These are phyloP conservation scores for Thryonomys swinderianus DNA, from an alignment of 2,113 vertebrate species.

Conservation along the genomic window DNA sequence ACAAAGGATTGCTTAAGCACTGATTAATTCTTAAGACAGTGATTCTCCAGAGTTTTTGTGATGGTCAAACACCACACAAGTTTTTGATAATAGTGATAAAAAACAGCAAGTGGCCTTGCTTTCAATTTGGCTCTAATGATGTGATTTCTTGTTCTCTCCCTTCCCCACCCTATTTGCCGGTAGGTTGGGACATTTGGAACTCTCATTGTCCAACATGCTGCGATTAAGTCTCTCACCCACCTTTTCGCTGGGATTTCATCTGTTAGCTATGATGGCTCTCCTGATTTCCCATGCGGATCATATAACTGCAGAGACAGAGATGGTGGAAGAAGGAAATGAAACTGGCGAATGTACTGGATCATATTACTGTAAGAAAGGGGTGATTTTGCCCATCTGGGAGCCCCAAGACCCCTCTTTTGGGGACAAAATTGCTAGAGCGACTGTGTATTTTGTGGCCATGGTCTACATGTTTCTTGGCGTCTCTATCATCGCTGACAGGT, in stretches of 20 bases:
- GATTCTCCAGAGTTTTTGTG: not conserved
- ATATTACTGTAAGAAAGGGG: conserved; percentile 92
- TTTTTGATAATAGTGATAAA: not conserved
- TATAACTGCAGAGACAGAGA: conserved; percentile 73
- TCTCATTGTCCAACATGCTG: conserved; percentile 84
- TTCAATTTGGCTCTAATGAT: conserved; percentile 60
- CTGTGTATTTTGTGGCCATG: conserved; percentile 95
- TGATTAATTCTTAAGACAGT: not conserved
- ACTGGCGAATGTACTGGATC: conserved; percentile 87
- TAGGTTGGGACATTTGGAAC: conserved; percentile 77
- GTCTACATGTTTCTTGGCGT: conserved; percentile 98
- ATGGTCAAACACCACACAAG: not conserved
- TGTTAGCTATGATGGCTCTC: conserved; percentile 85
- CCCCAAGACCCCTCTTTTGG: conserved; percentile 92
- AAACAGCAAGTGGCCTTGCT: not conserved
- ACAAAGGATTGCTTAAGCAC: conserved; percentile 24
- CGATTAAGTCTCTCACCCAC: conserved; percentile 60
- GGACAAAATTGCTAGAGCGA: conserved; percentile 96
- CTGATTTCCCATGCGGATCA: conserved; percentile 81
- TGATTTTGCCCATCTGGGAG: conserved; percentile 95
- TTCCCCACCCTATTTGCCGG: conserved; percentile 68
- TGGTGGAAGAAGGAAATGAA: conserved; percentile 79
- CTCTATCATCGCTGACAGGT: conserved; percentile 97
- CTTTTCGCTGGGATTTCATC: conserved; percentile 75
- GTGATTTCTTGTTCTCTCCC: not conserved